Percentiles rank a stretch among this genome's conserved stretches.
Conservation (phyloP, 2,888 invertebrate genomes). For the Pasiphila rectangulata region DNA sequence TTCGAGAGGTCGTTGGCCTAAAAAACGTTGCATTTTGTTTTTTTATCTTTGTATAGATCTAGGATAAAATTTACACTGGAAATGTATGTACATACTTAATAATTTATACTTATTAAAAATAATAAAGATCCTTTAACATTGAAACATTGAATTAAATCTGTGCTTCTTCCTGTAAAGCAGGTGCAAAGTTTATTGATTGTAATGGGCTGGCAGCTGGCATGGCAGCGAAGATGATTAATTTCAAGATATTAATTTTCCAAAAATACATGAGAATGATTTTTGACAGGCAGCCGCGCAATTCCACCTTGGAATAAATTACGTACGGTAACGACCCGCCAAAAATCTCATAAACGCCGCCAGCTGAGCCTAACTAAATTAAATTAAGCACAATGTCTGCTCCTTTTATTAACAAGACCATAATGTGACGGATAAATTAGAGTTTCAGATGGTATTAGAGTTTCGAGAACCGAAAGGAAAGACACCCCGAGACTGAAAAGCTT, state of each 20-base stretch:
- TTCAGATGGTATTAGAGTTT: slow-evolving; percentile 10
- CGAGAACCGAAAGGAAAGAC: slow-evolving; percentile 1
- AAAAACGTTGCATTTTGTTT: too few species aligned
- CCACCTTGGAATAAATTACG: slow-evolving; percentile 18
- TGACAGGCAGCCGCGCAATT: background rate
- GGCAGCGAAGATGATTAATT: too few species aligned
- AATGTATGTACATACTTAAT: too few species aligned
- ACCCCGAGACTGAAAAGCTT: background rate
- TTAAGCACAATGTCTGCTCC: slow-evolving; percentile 21
- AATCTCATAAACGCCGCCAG: slow-evolving; percentile 25
- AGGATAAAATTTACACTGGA: too few species aligned
- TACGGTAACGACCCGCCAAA: slow-evolving; percentile 21
- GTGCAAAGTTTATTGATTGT: too few species aligned
- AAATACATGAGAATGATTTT: background rate
- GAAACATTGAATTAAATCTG: too few species aligned
- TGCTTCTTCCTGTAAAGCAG: too few species aligned
- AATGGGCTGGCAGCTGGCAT: too few species aligned
- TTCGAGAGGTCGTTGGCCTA: too few species aligned
- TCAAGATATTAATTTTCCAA: background rate
- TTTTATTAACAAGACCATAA: slow-evolving; percentile 25
- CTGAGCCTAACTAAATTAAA: slow-evolving; percentile 29
- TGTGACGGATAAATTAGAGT: slow-evolving; percentile 12
- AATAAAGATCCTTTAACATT: too few species aligned
- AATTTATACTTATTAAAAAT: too few species aligned
- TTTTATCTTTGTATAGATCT: too few species aligned